A percentile compares a stretch with the other conserved stretches of the same genome.
Evolutionary conservation across 2,113 vertebrate genomes (phyloP).

Genomic region (Apteryx mantelli): DNA sequence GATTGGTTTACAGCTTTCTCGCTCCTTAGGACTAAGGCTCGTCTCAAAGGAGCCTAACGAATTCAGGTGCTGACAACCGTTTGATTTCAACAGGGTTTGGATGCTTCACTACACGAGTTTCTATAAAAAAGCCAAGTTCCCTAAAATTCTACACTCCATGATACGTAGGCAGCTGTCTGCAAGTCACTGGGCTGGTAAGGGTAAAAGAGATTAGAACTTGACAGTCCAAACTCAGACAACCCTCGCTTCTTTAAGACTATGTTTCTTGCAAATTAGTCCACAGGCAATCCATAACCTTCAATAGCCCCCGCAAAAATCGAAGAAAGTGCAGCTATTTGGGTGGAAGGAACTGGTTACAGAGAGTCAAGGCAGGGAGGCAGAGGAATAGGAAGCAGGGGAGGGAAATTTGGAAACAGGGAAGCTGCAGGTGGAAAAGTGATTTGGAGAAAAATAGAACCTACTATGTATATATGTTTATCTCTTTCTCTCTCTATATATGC

Average conservation of each 20-base stretch:
- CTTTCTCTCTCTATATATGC: background rate
- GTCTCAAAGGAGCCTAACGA: background rate
- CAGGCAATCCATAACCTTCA: background rate
- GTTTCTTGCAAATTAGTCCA: background rate
- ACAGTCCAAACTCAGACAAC: background rate
- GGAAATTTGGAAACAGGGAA: background rate
- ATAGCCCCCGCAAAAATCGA: background rate
- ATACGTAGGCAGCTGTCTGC: fast-evolving
- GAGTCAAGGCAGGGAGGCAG: background rate
- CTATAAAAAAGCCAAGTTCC: background rate
- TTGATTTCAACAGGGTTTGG: background rate
- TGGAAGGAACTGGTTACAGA: background rate
- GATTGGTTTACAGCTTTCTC: background rate
- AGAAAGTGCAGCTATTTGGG: background rate
- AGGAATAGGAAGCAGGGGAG: background rate
- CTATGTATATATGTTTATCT: no score
- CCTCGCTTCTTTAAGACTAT: background rate
- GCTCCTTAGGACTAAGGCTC: fast-evolving
- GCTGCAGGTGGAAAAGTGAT: background rate
- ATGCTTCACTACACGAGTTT: background rate
- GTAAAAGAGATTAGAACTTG: background rate
- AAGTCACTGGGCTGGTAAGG: background rate
- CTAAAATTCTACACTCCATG: fast-evolving
- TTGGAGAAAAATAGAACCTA: background rate
- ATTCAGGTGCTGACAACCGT: background rate